Conservation (phyloP, 2,113 vertebrate genomes). For the Calcarius ornatus region DNA sequence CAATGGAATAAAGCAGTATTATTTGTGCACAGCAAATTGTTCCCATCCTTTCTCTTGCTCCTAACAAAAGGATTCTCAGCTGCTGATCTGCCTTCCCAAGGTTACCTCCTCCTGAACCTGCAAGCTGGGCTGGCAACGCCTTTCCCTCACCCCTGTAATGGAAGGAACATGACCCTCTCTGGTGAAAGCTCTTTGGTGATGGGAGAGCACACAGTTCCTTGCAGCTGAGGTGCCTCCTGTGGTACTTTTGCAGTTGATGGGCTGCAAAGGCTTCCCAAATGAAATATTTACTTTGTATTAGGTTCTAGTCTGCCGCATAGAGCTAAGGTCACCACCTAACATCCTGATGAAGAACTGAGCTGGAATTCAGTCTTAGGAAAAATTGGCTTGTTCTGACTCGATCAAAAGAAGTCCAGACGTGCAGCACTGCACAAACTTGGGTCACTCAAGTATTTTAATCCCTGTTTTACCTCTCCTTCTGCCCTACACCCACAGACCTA, state of each 20-base stretch:
- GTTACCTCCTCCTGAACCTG: not conserved
- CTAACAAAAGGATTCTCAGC: not conserved
- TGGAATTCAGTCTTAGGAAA: not conserved
- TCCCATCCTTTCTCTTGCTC: not conserved
- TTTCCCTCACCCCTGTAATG: not conserved
- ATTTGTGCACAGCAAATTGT: not conserved
- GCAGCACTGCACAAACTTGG: not conserved
- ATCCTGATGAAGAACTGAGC: not conserved
- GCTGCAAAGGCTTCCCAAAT: not conserved
- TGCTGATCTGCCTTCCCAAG: not conserved
- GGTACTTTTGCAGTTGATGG: not conserved
- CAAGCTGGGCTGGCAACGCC: not conserved
- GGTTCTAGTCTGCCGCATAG: not conserved
- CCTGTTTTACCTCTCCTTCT: not conserved
- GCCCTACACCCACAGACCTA: not conserved
- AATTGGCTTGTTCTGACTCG: not conserved
- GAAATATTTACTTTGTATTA: slow-evolving; percentile 29
- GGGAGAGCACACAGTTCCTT: not conserved
- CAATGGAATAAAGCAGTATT: not conserved
- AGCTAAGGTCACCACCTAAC: not conserved
- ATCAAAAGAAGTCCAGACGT: not conserved
- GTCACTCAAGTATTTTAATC: not conserved
- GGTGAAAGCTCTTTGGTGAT: not conserved
- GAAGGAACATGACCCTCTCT: not conserved
- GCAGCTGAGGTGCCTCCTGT: not conserved